phyloP scores from a whole-genome alignment of 2,113 vertebrate genomes.

The Zosterops pallidus region DNA sequence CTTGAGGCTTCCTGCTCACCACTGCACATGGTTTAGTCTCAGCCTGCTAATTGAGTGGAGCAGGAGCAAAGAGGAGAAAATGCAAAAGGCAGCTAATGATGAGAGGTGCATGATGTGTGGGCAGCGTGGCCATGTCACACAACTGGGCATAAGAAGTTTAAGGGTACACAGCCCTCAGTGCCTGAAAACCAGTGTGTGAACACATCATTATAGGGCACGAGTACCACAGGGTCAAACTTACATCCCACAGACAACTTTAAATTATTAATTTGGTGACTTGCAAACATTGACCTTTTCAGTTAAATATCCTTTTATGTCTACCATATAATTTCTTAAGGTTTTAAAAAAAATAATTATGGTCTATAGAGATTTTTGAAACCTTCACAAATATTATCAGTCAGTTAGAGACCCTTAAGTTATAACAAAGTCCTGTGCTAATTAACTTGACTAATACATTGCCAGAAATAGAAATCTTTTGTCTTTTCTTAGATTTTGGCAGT shows the following conservation, averaged over 20 bases:
- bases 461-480: background rate
- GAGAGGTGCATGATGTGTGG: background rate
- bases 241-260: background rate
- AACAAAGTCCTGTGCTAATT: background rate
- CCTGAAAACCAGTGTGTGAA: background rate
- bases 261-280: background rate
- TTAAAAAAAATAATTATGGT: background rate
- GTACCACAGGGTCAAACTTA: background rate
- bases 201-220: fast-evolving
- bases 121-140: background rate
- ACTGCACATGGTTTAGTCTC: background rate
- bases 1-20: background rate
- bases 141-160: background rate
- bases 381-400: background rate
- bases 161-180: background rate
- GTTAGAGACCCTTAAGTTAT: background rate
- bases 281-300: background rate
- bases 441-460: background rate
- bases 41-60: background rate
- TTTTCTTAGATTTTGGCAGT: background rate
- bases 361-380: background rate
- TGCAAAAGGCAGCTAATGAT: background rate
- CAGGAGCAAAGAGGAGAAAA: background rate
- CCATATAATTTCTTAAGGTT: background rate
- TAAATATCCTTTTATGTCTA: background rate